Percentiles rank a stretch among this genome's conserved stretches.
Evolutionary conservation across 2,113 vertebrate genomes (phyloP).

Genomic region (Gadus chalcogrammus): DNA sequence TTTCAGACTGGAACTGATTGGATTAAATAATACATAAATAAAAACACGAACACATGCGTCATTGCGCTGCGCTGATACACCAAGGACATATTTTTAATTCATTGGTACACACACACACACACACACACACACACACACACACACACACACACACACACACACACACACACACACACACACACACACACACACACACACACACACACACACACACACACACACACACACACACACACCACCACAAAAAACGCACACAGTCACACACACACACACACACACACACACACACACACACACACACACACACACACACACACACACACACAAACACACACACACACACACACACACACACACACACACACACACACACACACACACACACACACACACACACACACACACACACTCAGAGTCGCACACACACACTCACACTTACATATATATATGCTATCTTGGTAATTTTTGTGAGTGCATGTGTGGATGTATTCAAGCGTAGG

Average conservation of each 20-base stretch:
- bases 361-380: neutral
- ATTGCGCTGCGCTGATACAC: conserved; percentile 33
- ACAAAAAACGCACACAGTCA: no score
- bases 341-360: neutral
- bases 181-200: neutral
- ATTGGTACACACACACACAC: conserved; percentile 6
- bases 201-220: neutral
- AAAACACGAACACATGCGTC: conserved; percentile 36
- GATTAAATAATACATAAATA: conserved; percentile 45
- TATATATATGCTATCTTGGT: no score
- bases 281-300: no score
- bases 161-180: neutral
- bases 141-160: no score
- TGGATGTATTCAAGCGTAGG: neutral
- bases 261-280: neutral
- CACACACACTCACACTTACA: neutral
- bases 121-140: conserved; percentile 7
- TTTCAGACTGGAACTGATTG: conserved; percentile 55
- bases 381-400: conserved; percentile 5
- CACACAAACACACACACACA: neutral
- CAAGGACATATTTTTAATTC: conserved; percentile 41
- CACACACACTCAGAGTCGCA: neutral
- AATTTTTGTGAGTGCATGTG: neutral
- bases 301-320: conserved; percentile 1
- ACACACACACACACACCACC: neutral